A percentile compares a stretch with the other conserved stretches of the same genome.
phyloP scores from a whole-genome alignment of 2,113 vertebrate genomes.

The Plestiodon gilberti region DNA sequence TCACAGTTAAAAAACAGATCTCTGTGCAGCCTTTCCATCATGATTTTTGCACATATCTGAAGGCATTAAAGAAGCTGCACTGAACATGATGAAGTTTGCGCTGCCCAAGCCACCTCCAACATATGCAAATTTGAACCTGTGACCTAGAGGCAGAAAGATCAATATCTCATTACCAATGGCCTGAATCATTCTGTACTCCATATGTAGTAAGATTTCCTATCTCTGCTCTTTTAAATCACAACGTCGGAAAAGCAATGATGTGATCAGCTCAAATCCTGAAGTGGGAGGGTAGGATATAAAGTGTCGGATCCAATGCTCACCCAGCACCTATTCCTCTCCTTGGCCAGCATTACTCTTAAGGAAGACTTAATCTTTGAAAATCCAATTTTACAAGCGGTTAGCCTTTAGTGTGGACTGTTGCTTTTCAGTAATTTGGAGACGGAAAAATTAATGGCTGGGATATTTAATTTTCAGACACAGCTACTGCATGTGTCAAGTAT shows the following conservation, averaged over 20 bases:
- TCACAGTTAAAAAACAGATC: neutral
- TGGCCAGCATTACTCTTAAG: slow-evolving; percentile 42
- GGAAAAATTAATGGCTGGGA: slow-evolving; percentile 65
- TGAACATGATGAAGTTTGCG: rapidly evolving
- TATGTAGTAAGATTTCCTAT: slow-evolving; percentile 46
- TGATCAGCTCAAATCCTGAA: slow-evolving; percentile 51
- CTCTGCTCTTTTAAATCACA: slow-evolving; percentile 13
- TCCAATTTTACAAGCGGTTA: slow-evolving; percentile 78
- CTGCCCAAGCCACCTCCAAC: neutral
- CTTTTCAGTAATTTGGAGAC: slow-evolving; percentile 73
- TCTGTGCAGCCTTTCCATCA: neutral
- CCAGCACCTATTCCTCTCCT: slow-evolving; percentile 9
- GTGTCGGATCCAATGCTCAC: slow-evolving; percentile 26
- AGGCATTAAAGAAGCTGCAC: neutral
- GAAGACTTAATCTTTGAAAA: slow-evolving; percentile 71
- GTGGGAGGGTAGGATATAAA: neutral
- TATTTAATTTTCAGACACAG: slow-evolving; percentile 57
- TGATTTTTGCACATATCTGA: neutral
- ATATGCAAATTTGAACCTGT: neutral
- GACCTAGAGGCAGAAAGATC: slow-evolving; percentile 26
- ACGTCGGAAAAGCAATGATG: slow-evolving; percentile 32
- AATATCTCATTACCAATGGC: slow-evolving; percentile 36
- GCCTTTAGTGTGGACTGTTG: slow-evolving; percentile 74
- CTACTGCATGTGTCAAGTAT: slow-evolving; percentile 40
- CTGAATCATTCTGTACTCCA: slow-evolving; percentile 17